Evolutionary conservation across 2,888 invertebrate species (phyloP).

Genomic region (Clunio marinus): DNA sequence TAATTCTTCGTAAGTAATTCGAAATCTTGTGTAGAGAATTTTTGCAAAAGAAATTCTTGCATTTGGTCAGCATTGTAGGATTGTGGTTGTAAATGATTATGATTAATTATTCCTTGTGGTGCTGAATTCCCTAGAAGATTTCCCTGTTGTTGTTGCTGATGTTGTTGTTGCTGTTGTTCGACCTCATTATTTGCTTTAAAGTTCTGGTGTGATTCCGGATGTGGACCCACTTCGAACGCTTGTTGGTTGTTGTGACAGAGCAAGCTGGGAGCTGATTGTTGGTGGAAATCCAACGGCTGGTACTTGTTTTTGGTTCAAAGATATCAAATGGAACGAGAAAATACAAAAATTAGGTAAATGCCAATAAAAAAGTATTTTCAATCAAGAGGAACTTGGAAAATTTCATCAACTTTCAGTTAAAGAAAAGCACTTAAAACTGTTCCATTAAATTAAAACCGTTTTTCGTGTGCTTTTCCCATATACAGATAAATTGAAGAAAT

Average conservation of each 20-base stretch:
- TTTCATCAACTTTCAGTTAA: too few species aligned
- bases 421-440: too few species aligned
- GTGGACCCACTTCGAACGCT: conserved; percentile 29
- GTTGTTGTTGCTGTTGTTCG: not conserved
- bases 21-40: conserved; percentile 29
- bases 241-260: conserved; percentile 25
- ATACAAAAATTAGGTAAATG: too few species aligned
- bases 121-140: not conserved
- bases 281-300: conserved; percentile 39
- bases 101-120: not conserved
- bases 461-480: too few species aligned
- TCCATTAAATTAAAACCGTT: too few species aligned
- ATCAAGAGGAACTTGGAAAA: too few species aligned
- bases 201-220: conserved; percentile 30
- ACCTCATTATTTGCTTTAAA: not conserved
- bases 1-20: conserved; percentile 36
- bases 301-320: too few species aligned
- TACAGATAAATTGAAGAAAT: too few species aligned
- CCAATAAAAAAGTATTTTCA: too few species aligned
- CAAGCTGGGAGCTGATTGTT: conserved; percentile 28
- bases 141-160: not conserved
- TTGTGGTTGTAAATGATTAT: too few species aligned
- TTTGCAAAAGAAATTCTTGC: conserved; percentile 37
- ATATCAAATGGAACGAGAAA: not conserved
- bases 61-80: conserved; percentile 41